Evolutionary conservation across 2,888 invertebrate species (phyloP).

Genomic region (Charanyca ferruginea): DNA sequence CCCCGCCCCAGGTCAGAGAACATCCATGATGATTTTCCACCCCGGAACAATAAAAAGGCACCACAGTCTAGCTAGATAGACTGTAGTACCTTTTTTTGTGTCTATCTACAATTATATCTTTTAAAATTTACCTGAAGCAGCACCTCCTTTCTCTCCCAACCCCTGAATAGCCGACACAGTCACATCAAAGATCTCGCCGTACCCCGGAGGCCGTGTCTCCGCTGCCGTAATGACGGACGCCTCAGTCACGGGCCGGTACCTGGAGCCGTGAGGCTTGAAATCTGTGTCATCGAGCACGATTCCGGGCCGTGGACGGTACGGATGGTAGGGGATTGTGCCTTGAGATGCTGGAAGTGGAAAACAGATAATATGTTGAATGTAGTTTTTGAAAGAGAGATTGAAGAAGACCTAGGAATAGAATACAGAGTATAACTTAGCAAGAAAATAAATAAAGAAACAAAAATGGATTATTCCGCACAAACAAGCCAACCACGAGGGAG

Average conservation of each 20-base stretch:
- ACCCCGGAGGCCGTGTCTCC: slow-evolving; percentile 83
- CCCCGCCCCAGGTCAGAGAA: too few species aligned
- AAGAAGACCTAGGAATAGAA: not conserved
- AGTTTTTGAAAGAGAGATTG: not conserved
- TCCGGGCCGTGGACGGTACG: slow-evolving; percentile 95
- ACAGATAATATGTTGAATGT: too few species aligned
- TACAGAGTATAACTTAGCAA: too few species aligned
- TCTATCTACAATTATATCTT: too few species aligned
- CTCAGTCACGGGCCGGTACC: slow-evolving; percentile 73
- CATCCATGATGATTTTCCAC: too few species aligned
- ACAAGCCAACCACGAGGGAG: too few species aligned
- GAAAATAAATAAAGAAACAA: too few species aligned
- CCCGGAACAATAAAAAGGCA: too few species aligned
- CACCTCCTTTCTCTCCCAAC: slow-evolving; percentile 91
- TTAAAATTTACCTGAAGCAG: slow-evolving; percentile 77
- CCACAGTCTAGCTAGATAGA: too few species aligned
- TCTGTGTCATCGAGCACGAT: slow-evolving; percentile 96
- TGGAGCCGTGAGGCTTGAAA: slow-evolving; percentile 93
- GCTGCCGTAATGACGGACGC: slow-evolving; percentile 88
- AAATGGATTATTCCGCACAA: too few species aligned
- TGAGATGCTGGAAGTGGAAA: slow-evolving; percentile 76
- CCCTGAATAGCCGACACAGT: slow-evolving; percentile 97
- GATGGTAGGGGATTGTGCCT: slow-evolving; percentile 87
- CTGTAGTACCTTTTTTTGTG: too few species aligned
- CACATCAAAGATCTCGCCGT: slow-evolving; percentile 96